These are phyloP conservation scores for Aphaenogaster rudis DNA, from an alignment of 1,140 invertebrate species.

Conservation along the genomic window DNA sequence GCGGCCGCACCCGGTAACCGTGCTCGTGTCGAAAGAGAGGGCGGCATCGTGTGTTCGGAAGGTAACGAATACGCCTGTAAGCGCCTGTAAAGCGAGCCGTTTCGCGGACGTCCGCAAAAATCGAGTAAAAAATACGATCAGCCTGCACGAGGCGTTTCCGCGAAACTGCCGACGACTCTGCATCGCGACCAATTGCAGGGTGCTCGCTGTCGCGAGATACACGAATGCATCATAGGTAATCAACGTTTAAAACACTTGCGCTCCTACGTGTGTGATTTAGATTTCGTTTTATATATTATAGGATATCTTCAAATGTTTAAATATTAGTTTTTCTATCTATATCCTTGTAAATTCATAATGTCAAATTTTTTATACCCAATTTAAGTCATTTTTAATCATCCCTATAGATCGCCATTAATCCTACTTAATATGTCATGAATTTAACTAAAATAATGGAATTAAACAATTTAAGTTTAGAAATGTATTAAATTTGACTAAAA, in stretches of 20 bases:
- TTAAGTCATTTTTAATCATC: no score
- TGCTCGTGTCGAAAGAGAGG: background rate
- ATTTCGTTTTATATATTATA: background rate
- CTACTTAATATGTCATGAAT: no score
- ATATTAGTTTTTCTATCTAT: background rate
- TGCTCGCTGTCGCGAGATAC: no score
- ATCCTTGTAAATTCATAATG: no score
- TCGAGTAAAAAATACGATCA: conserved; percentile 44
- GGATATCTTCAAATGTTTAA: background rate
- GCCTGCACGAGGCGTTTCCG: background rate
- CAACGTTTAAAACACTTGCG: background rate
- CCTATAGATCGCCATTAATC: no score
- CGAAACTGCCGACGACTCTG: conserved; percentile 5
- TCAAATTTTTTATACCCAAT: no score
- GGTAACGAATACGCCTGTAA: conserved; percentile 50
- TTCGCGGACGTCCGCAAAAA: conserved; percentile 19
- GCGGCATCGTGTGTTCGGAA: conserved; percentile 25
- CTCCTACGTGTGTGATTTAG: background rate
- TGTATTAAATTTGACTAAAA: no score
- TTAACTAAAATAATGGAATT: no score
- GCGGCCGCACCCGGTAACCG: conserved; percentile 13
- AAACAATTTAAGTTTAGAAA: no score
- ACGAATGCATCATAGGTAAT: background rate
- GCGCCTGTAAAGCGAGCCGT: conserved; percentile 40
- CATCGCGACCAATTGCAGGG: background rate